phyloP scores from a whole-genome alignment of 2,113 vertebrate genomes.

The Lipophrys pholis region DNA sequence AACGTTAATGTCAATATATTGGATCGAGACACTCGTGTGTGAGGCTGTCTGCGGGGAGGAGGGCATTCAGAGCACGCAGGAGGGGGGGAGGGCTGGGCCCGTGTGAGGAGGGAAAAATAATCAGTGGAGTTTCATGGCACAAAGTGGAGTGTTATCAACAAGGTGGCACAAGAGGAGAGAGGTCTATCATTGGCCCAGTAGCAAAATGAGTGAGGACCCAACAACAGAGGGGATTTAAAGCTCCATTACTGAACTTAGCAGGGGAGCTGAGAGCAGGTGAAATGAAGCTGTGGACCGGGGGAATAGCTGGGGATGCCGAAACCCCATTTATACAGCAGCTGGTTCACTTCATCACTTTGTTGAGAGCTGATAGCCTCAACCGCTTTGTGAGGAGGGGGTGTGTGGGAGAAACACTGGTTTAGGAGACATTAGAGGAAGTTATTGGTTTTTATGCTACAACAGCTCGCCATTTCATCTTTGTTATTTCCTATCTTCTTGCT shows the following conservation, averaged over 20 bases:
- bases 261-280: constrained; percentile 63
- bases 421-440: constrained; percentile 49
- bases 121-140: constrained; percentile 64
- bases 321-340: constrained; percentile 57
- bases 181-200: constrained; percentile 55
- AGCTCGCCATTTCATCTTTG: constrained; percentile 48
- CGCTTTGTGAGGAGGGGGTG: constrained; percentile 30
- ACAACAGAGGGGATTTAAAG: constrained; percentile 74
- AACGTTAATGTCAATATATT: constrained; percentile 54
- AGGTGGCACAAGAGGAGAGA: constrained; percentile 68
- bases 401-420: constrained; percentile 20
- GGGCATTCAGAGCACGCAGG: constrained; percentile 35
- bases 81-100: constrained; percentile 13
- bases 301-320: constrained; percentile 49
- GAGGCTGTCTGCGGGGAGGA: constrained; percentile 35
- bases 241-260: constrained; percentile 73
- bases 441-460: constrained; percentile 41
- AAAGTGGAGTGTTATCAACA: constrained; percentile 78
- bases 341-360: constrained; percentile 63
- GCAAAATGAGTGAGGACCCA: constrained; percentile 54
- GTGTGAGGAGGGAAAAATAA: constrained; percentile 58
- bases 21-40: constrained; percentile 25
- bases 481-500: constrained; percentile 53
- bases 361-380: constrained; percentile 41
- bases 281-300: constrained; percentile 61